These are phyloP conservation scores for Amiota minor DNA, from an alignment of 2,888 invertebrate genomes.

Conservation along the genomic window DNA sequence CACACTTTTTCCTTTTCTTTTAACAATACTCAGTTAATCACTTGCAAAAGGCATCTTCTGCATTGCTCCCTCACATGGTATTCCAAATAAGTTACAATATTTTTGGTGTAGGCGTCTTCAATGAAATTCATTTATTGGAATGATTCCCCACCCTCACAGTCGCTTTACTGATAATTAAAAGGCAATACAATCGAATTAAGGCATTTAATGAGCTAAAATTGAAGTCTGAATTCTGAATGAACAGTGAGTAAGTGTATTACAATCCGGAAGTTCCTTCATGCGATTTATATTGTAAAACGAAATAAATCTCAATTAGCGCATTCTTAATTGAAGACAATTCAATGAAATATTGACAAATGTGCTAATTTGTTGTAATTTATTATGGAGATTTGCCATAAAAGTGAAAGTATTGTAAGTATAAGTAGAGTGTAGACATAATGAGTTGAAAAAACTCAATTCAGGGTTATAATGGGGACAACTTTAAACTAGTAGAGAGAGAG, in stretches of 20 bases:
- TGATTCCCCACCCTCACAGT: background rate
- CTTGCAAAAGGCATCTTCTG: background rate
- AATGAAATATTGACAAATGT: constrained; percentile 25
- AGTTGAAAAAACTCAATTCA: no score
- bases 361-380: constrained; percentile 27
- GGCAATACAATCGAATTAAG: constrained; percentile 8
- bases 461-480: no score
- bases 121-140: background rate
- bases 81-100: no score
- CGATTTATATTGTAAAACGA: background rate
- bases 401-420: no score
- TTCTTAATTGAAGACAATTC: constrained; percentile 39
- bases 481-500: no score
- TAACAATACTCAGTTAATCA: background rate
- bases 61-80: background rate
- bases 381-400: no score
- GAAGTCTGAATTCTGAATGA: background rate
- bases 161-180: background rate
- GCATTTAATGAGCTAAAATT: background rate
- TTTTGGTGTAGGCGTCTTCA: no score
- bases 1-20: background rate
- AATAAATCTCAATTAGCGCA: constrained; percentile 54
- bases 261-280: constrained; percentile 7
- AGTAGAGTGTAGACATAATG: no score
- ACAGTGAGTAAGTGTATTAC: background rate